phyloP scores from a whole-genome alignment of 2,888 invertebrate genomes.

The Rhagophthalmus giganteus region DNA sequence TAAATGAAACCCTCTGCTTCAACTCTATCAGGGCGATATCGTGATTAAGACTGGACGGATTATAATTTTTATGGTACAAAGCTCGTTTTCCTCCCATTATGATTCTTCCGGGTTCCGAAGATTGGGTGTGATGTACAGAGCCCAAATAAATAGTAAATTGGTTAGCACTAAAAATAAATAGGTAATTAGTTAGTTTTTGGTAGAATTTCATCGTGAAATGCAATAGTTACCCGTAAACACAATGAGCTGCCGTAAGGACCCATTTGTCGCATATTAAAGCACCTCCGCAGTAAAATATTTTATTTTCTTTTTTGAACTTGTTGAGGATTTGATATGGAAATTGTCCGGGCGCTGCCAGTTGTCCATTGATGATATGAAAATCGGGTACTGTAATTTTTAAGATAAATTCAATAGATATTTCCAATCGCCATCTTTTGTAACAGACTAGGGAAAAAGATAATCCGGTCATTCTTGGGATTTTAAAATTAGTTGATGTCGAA shows the following conservation, averaged over 20 bases:
- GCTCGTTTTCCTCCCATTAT: constrained; percentile 5
- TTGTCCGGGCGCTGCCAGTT: constrained; percentile 11
- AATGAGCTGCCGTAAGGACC: constrained; percentile 27
- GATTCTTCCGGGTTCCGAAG: constrained; percentile 3
- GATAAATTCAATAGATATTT: too few relatives aligned
- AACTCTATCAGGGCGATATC: constrained; percentile 34
- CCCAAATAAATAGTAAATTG: constrained; percentile 3
- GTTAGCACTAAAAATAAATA: constrained; percentile 9
- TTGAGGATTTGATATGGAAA: constrained; percentile 11
- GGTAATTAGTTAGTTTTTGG: neutral
- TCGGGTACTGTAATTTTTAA: too few relatives aligned
- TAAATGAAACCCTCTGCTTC: constrained; percentile 18
- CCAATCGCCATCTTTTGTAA: too few relatives aligned
- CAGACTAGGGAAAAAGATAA: too few relatives aligned
- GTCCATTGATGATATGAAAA: constrained; percentile 8
- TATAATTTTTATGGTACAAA: constrained; percentile 21
- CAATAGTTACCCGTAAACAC: constrained; percentile 13
- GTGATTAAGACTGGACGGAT: constrained; percentile 24
- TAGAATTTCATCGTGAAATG: neutral
- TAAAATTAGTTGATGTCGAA: too few relatives aligned
- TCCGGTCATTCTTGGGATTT: too few relatives aligned
- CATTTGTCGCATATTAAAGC: constrained; percentile 19
- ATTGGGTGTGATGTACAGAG: neutral
- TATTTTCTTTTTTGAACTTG: neutral
- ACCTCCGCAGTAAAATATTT: constrained; percentile 16